Conservation (phyloP, 2,797 vertebrate species). For the Selene dorsalis region DNA sequence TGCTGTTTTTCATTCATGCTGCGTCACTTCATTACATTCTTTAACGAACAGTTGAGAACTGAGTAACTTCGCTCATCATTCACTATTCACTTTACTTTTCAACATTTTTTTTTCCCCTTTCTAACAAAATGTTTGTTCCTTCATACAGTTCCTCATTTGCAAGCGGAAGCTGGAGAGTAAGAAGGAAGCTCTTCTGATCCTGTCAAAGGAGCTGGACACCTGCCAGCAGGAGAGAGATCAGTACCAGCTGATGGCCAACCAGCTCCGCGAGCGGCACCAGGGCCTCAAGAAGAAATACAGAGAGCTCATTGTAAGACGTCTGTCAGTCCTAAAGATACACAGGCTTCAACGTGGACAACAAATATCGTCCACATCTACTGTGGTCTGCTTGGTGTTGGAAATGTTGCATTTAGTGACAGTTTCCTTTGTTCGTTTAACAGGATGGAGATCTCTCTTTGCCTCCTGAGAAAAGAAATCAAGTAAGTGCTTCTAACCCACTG, state of each 20-base stretch:
- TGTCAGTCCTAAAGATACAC: neutral
- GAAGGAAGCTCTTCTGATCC: slow-evolving; percentile 95
- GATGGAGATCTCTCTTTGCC: slow-evolving; percentile 95
- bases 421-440: slow-evolving; percentile 74
- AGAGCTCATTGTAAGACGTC: slow-evolving; percentile 91
- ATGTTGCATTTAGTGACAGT: neutral
- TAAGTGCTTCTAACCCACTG: slow-evolving; percentile 70
- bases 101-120: neutral
- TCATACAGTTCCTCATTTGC: slow-evolving; percentile 91
- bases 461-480: slow-evolving; percentile 97
- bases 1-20: neutral
- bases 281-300: slow-evolving; percentile 96
- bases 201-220: slow-evolving; percentile 97
- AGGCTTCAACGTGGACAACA: neutral
- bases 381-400: no score
- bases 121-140: neutral
- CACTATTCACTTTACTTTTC: neutral
- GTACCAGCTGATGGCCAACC: slow-evolving; percentile 98
- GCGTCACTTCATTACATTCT: neutral
- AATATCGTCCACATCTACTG: no score
- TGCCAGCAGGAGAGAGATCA: slow-evolving; percentile 98
- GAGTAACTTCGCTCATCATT: neutral
- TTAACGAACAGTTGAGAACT: neutral
- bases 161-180: slow-evolving; percentile 97
- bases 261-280: slow-evolving; percentile 95